Conservation (phyloP, 2,113 vertebrate species). For the Elephas maximus region DNA sequence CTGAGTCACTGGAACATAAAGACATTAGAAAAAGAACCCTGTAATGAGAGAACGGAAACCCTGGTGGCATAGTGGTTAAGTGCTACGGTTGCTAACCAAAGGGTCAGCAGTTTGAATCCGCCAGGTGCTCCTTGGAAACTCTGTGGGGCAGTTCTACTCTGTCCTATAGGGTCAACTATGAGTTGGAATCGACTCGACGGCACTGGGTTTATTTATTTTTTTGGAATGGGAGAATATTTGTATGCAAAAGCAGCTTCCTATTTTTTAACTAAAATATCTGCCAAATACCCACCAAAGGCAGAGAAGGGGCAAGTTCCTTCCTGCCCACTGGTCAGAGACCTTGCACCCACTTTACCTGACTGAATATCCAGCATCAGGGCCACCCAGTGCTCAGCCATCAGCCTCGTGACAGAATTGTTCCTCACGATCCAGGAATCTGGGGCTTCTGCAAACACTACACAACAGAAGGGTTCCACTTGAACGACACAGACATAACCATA, state of each 20-base stretch:
- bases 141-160: too few relatives aligned
- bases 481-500: conserved; percentile 57
- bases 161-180: too few relatives aligned
- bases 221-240: neutral
- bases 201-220: too few relatives aligned
- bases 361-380: conserved; percentile 63
- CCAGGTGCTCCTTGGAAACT: too few relatives aligned
- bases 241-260: conserved; percentile 31
- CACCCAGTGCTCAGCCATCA: conserved; percentile 26
- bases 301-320: neutral
- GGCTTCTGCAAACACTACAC: conserved; percentile 64
- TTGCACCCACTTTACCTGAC: conserved; percentile 60
- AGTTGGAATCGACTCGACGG: too few relatives aligned
- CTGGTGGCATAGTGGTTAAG: too few relatives aligned
- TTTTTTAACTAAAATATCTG: neutral
- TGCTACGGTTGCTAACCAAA: too few relatives aligned
- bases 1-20: conserved; percentile 18
- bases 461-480: conserved; percentile 65
- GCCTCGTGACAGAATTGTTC: neutral
- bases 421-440: conserved; percentile 76
- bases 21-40: neutral
- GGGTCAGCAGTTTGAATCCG: too few relatives aligned
- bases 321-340: neutral
- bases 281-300: neutral
- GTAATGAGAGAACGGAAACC: neutral